Conservation (phyloP, 2,888 invertebrate species). For the Patella ulyssiponensis region DNA sequence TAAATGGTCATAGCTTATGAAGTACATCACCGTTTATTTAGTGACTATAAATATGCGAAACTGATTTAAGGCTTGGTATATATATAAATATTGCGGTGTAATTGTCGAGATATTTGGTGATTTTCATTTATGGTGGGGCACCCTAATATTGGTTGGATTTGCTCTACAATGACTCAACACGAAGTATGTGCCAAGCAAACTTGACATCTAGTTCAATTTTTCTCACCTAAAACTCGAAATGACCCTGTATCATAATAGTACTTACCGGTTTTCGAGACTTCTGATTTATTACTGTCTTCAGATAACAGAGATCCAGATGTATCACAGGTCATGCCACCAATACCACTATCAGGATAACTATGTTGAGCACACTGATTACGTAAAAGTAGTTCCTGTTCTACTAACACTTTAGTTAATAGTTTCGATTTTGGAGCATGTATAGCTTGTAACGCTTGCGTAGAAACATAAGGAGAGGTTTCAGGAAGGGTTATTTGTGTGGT, state of each 20-base stretch:
- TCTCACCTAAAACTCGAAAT: no score
- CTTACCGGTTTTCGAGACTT: slow-evolving; percentile 8
- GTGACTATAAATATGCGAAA: no score
- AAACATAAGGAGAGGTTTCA: not conserved
- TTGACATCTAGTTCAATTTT: no score
- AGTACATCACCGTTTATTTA: no score
- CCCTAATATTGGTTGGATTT: no score
- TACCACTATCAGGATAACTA: slow-evolving; percentile 68
- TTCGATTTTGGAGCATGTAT: slow-evolving; percentile 38
- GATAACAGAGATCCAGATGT: slow-evolving; percentile 55
- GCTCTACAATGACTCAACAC: no score
- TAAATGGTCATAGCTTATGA: no score
- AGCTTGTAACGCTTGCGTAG: slow-evolving; percentile 23
- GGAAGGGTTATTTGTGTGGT: slow-evolving; percentile 5
- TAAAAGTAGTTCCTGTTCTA: slow-evolving; percentile 59
- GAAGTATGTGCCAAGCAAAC: no score
- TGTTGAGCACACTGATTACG: slow-evolving; percentile 55
- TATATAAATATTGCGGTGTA: no score
- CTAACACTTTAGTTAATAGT: slow-evolving; percentile 43
- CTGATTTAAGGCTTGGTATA: no score
- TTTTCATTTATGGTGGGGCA: no score
- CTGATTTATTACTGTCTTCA: slow-evolving; percentile 50
- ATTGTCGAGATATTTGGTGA: no score
- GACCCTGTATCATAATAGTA: not conserved
- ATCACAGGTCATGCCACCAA: slow-evolving; percentile 62